Percentiles rank a stretch among this genome's conserved stretches.
These are phyloP conservation scores for Himalopsyche kuldschensis DNA, from an alignment of 2,888 invertebrate species.

Conservation along the genomic window DNA sequence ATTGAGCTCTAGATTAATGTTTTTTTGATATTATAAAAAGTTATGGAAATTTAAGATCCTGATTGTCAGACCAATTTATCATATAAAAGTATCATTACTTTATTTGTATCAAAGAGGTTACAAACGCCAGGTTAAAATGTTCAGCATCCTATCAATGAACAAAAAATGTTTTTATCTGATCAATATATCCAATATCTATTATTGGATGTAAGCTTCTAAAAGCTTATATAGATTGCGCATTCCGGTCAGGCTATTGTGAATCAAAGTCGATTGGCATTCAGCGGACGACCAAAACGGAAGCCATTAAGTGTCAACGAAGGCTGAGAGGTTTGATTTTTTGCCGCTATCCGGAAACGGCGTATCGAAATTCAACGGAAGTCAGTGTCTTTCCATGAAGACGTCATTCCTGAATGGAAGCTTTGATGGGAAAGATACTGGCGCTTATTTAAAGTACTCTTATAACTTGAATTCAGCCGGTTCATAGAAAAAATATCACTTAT, in stretches of 20 bases:
- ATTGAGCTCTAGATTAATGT: too few species aligned
- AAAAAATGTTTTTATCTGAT: too few species aligned
- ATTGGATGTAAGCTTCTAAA: not conserved
- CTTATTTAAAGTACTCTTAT: not conserved
- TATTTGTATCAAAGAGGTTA: too few species aligned
- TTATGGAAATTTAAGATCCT: too few species aligned
- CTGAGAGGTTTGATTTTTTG: not conserved
- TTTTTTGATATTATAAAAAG: too few species aligned
- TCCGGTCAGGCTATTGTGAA: not conserved
- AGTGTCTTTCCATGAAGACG: not conserved
- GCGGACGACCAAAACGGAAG: not conserved
- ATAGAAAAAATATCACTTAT: not conserved
- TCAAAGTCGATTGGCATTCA: not conserved
- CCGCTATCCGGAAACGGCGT: not conserved
- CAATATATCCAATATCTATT: too few species aligned
- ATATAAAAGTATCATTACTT: too few species aligned
- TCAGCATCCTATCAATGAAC: too few species aligned
- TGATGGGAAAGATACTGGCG: not conserved
- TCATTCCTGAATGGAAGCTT: not conserved
- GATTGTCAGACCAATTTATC: too few species aligned
- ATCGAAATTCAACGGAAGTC: not conserved
- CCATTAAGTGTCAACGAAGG: not conserved
- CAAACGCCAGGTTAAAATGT: too few species aligned
- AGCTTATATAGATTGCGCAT: not conserved
- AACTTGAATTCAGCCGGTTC: not conserved